Percentiles rank a stretch among this genome's conserved stretches.
phyloP scores from a whole-genome alignment of 2,113 vertebrate genomes.

The Stomatorhinus ivindoensis region DNA sequence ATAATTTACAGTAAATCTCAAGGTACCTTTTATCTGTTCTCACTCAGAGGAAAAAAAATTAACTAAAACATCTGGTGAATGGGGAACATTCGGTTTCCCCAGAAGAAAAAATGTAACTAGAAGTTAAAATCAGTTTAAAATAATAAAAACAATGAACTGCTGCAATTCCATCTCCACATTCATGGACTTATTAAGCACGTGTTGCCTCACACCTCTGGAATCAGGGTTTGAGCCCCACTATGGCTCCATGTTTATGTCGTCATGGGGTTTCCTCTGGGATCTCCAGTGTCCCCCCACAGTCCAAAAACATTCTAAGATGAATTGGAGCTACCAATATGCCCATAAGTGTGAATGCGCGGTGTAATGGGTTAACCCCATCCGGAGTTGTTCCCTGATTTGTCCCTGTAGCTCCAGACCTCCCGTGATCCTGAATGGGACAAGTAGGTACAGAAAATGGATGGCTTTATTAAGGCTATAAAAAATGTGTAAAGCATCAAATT shows the following conservation, averaged over 20 bases:
- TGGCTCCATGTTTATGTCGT: not conserved
- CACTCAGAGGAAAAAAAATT: not conserved
- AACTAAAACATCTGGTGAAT: not conserved
- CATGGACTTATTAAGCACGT: not conserved
- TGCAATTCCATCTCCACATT: not conserved
- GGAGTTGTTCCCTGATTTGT: not conserved
- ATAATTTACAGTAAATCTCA: not conserved
- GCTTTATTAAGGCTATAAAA: not conserved
- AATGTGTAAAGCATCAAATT: not conserved
- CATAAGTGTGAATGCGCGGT: not conserved
- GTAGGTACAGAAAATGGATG: not conserved
- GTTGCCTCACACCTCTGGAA: not conserved
- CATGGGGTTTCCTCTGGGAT: not conserved
- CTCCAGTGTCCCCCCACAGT: not conserved
- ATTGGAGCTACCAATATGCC: not conserved
- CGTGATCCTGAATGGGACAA: not conserved
- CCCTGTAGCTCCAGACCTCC: not conserved
- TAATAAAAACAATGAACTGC: not conserved
- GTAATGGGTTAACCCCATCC: not conserved
- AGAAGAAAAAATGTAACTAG: not conserved
- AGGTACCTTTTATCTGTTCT: not conserved
- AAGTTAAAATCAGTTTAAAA: not conserved
- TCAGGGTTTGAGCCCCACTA: not conserved
- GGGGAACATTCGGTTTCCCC: no score
- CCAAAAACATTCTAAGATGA: not conserved